These are phyloP conservation scores for Drosophila rufa DNA, from an alignment of 1,140 invertebrate species.

Conservation along the genomic window DNA sequence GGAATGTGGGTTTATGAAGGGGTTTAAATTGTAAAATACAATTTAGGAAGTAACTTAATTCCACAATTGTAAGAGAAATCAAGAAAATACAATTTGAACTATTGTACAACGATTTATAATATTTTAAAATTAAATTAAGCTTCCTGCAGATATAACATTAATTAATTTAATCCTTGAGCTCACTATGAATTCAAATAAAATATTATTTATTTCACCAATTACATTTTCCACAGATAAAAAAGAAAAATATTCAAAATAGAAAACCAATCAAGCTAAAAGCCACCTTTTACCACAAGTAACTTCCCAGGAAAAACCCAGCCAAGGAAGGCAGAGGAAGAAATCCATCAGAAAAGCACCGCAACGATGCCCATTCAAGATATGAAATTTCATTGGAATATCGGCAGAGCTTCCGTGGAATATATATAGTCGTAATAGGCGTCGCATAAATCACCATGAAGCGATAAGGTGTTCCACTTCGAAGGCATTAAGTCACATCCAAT, in stretches of 20 bases:
- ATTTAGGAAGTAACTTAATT: neutral
- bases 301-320: conserved; percentile 2
- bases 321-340: conserved; percentile 7
- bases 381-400: conserved; percentile 43
- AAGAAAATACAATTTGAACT: neutral
- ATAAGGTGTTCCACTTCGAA: conserved; percentile 73
- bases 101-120: neutral
- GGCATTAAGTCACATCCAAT: conserved; percentile 52
- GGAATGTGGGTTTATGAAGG: no score
- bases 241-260: no score
- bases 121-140: no score
- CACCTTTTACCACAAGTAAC: neutral
- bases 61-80: neutral
- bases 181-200: no score
- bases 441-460: conserved; percentile 67
- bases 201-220: no score
- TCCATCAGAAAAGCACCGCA: conserved; percentile 37
- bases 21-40: neutral
- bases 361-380: conserved; percentile 31
- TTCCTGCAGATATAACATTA: neutral
- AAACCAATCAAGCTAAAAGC: neutral
- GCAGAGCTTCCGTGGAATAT: conserved; percentile 35
- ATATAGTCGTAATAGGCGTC: conserved; percentile 47
- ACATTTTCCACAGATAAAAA: neutral
- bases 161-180: neutral